phyloP scores from a whole-genome alignment of 2,113 vertebrate species.

The Carettochelys insculpta region DNA sequence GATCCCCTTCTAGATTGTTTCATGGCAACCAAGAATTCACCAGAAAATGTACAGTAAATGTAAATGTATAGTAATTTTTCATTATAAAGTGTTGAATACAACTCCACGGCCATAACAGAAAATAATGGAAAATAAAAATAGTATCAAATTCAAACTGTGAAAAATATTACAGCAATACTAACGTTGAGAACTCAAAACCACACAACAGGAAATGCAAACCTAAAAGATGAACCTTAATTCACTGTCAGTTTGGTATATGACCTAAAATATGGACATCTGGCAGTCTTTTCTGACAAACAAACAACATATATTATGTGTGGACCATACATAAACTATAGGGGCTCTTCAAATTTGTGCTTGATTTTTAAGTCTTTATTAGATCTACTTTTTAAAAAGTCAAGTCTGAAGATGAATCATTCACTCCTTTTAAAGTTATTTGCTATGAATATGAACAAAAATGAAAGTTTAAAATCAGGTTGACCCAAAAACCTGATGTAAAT shows the following conservation, averaged over 20 bases:
- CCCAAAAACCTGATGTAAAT: neutral
- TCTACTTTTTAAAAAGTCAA: neutral
- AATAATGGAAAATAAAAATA: neutral
- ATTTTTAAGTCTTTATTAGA: neutral
- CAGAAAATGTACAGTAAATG: neutral
- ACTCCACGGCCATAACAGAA: neutral
- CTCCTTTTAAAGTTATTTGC: neutral
- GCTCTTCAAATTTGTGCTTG: neutral
- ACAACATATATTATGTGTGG: neutral
- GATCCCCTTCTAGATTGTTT: neutral
- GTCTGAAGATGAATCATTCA: neutral
- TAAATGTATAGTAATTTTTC: neutral
- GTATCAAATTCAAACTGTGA: neutral
- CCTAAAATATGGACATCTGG: neutral
- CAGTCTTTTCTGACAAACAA: neutral
- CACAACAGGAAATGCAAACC: neutral
- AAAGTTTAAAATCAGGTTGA: neutral
- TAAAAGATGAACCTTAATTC: neutral
- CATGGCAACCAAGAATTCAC: neutral
- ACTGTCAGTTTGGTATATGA: neutral
- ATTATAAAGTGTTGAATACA: neutral
- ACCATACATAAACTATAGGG: neutral
- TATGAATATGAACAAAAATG: neutral
- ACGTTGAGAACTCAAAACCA: neutral
- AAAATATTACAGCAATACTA: neutral